Base-by-base conservation (phyloP, 2,113 vertebrate genomes). In the Butastur rufipennis region DNA sequence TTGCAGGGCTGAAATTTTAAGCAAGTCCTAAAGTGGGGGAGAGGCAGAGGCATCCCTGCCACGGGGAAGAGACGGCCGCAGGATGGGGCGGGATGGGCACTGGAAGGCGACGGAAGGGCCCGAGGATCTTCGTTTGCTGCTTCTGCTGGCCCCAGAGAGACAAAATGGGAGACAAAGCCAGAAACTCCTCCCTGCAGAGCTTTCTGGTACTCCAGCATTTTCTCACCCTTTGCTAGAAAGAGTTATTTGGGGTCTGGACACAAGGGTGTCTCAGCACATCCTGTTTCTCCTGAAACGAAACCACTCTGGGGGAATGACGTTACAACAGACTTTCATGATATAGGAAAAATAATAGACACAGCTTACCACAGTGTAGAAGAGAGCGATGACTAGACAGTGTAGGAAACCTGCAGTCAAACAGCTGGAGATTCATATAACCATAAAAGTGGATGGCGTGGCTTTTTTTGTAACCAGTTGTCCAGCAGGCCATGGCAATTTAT, bases 21-120 rank as follows among this genome's bases (percentile, higher is more conserved):
- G 52, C 3, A 63, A 67, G n/a, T 2, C 47, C 50, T 22, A 15
- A 70, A 65, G 2, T 25, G 2, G 0, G 32, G 63, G 52, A 66
- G 47, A 67, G 7, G 50, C 45, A 81, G 42, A 67, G 34, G 42
- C 9, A 74, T n/a, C 48, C 31, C 66, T 63, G 79, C 56, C 20
- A 3, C 0, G 10, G 58, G 58, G 36, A 43, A 53, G 21, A 38
- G 45, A 19, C 0, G 2, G 65, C 29, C 32, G 11, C 9, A 11
- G 42, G 38, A n/a, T 38, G 9, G 27, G 23, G 5, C 22, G 58
- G 11, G 7, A 10, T 80, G 63, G 48, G 25, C 62, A 23, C 32
- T 86, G 68, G 40, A 70, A 68, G 48, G 3, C 1, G 2, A 19
- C 31, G 19, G 77, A 91, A 70, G 40, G 7, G 3, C 4, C 11